phyloP scores from a whole-genome alignment of 1,140 invertebrate species.

The Leptopilina boulardi region DNA sequence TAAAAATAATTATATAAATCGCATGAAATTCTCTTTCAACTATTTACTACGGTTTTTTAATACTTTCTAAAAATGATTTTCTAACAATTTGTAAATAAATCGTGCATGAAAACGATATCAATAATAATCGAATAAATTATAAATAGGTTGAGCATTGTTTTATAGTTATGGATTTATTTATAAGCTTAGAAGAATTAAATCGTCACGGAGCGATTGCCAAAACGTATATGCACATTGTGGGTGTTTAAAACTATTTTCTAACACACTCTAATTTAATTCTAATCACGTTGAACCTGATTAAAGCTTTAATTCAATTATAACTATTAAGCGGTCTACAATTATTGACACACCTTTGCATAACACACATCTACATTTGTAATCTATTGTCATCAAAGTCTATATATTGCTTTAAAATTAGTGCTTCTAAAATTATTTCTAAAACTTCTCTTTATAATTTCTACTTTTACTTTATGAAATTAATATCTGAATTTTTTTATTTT shows the following conservation, averaged over 20 bases:
- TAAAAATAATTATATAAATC: no score
- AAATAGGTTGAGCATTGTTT: conserved; percentile 2
- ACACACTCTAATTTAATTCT: background rate
- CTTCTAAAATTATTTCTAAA: no score
- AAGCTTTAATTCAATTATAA: conserved; percentile 14
- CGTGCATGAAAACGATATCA: background rate
- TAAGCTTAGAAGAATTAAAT: conserved; percentile 22
- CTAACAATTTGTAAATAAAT: no score
- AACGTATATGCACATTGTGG: background rate
- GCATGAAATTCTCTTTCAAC: no score
- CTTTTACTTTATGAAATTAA: background rate
- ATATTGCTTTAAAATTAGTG: no score
- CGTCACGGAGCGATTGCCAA: background rate
- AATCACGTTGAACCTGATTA: background rate
- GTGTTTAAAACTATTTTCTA: background rate
- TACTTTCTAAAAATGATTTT: background rate
- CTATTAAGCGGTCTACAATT: background rate
- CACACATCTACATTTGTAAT: background rate
- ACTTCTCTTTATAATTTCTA: background rate
- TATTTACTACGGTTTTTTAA: no score
- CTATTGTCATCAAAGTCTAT: background rate
- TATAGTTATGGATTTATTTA: conserved; percentile 33
- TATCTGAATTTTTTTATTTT: no score
- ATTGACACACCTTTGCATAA: background rate
- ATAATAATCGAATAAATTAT: background rate